phyloP scores from a whole-genome alignment of 2,113 vertebrate genomes.

The Guaruba guarouba region DNA sequence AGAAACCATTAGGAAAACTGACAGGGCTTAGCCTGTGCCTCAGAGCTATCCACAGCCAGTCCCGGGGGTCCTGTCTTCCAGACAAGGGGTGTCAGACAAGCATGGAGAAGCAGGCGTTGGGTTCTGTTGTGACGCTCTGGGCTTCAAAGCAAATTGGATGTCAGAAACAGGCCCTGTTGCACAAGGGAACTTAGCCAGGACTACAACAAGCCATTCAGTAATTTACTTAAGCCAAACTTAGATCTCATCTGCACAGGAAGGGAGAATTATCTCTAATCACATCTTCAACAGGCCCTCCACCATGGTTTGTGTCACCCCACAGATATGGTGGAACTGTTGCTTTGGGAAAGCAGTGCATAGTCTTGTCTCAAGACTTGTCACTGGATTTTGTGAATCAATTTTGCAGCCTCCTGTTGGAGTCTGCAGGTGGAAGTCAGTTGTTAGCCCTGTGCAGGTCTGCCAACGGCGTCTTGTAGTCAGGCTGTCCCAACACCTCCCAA shows the following conservation, averaged over 20 bases:
- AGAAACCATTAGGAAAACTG: conserved; percentile 26
- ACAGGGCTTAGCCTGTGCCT: neutral
- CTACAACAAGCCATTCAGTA: conserved; percentile 38
- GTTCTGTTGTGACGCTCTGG: neutral
- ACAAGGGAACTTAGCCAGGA: conserved; percentile 33
- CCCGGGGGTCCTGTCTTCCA: neutral
- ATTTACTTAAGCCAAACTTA: conserved; percentile 46
- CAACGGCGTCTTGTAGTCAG: neutral
- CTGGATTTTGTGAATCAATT: neutral
- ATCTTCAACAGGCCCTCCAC: conserved; percentile 15
- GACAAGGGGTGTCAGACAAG: neutral
- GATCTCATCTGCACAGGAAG: conserved; percentile 18
- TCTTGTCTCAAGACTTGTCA: neutral
- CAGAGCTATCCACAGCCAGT: neutral
- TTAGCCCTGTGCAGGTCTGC: neutral
- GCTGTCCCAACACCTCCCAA: neutral
- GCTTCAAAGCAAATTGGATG: conserved; percentile 27
- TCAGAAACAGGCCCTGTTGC: neutral
- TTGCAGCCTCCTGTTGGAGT: neutral
- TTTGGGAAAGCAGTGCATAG: neutral
- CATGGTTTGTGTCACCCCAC: neutral
- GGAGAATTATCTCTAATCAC: conserved; percentile 52
- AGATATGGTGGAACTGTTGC: neutral
- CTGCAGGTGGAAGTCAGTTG: neutral
- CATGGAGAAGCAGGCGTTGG: neutral